Percentiles rank a stretch among this genome's conserved stretches.
phyloP scores from a whole-genome alignment of 2,888 invertebrate species.

The Drosophila vallismaia region DNA sequence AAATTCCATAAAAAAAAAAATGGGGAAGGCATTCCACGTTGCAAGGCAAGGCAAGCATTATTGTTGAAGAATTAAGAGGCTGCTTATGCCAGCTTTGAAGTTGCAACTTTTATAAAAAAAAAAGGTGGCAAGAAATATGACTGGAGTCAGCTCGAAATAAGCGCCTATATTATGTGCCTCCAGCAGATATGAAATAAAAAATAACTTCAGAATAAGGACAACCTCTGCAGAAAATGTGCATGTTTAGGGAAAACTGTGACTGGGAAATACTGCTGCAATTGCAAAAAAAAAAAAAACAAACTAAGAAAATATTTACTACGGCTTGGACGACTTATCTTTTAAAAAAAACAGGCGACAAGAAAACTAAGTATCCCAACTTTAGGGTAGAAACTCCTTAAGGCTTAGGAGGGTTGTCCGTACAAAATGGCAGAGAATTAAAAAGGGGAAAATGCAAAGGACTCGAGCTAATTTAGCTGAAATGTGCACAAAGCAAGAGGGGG shows the following conservation, averaged over 20 bases:
- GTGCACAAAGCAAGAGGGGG: constrained; percentile 3
- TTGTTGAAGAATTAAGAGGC: constrained; percentile 13
- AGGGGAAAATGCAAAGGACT: constrained; percentile 35
- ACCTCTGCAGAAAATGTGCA: constrained; percentile 46
- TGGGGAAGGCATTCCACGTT: too few relatives aligned
- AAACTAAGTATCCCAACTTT: constrained; percentile 4
- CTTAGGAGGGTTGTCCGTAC: constrained; percentile 21
- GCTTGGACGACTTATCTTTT: constrained; percentile 57
- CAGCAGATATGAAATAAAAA: constrained; percentile 15
- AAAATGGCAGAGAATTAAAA: constrained; percentile 7
- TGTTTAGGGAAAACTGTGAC: constrained; percentile 46
- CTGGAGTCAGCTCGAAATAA: constrained; percentile 30
- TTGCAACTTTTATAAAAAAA: constrained; percentile 22
- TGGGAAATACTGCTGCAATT: constrained; percentile 62
- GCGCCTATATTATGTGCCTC: constrained; percentile 14
- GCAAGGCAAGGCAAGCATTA: neutral
- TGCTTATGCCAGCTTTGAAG: constrained; percentile 36
- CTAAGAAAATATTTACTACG: constrained; percentile 65
- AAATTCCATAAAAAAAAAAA: too few relatives aligned
- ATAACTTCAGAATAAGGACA: constrained; percentile 42
- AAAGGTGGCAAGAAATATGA: constrained; percentile 27
- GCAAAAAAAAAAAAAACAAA: constrained; percentile 66
- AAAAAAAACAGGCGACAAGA: constrained; percentile 21
- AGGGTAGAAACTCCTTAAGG: constrained; percentile 12
- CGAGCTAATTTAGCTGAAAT: constrained; percentile 48